Evolutionary conservation across 2,797 vertebrate genomes (phyloP), one percentile per base, ranked within the genome.

Genomic region (Chelon labrosus): DNA sequence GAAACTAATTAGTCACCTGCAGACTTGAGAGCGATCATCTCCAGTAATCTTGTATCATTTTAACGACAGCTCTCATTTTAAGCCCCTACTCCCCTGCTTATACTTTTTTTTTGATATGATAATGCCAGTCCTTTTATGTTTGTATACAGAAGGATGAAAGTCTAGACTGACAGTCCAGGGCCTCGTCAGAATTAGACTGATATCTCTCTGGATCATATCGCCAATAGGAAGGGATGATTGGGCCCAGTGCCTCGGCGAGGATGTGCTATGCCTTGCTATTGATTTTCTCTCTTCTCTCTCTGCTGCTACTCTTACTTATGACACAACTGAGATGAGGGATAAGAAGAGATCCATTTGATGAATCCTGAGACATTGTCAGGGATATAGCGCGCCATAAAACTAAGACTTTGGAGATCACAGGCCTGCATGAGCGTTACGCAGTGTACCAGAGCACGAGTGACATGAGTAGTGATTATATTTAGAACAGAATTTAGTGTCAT

Each of bases 201-300:
- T 88, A 85, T 90, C 90, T 91, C 76, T 73, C 65, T 73, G 88
- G 91, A 93, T 93, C 85, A 78, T 85, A 90, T 78, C 66, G 37
- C 80, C 88, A 85, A 85, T 86, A 83, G 86, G 85, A 44, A 77
- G 75, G 80, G 85, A 91, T 90, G 89, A 91, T 91, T 82, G 76
- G 84, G 73, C 80, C 80, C 82, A 72, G 78, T 82, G 89, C 77
- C 79, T 89, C 82, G 14, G 72, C 25, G 47, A 86, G 80, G 84
- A 90, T 85, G 82, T 84, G 80, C 82, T 81, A 68, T 91, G 88
- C 82, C 84, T 88, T 42, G 37, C 79, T 90, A 95, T 94, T 83
- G 93, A 95, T 94, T 93, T 92, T 89, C 82, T 85, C 89, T 91
- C 86, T 51, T 74, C 80, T 82, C 80, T 89, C 77, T 77, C 68